Evolutionary conservation across 2,113 vertebrate genomes (phyloP), one percentile per base, ranked within the genome.

Genomic region (Ondatra zibethicus): DNA sequence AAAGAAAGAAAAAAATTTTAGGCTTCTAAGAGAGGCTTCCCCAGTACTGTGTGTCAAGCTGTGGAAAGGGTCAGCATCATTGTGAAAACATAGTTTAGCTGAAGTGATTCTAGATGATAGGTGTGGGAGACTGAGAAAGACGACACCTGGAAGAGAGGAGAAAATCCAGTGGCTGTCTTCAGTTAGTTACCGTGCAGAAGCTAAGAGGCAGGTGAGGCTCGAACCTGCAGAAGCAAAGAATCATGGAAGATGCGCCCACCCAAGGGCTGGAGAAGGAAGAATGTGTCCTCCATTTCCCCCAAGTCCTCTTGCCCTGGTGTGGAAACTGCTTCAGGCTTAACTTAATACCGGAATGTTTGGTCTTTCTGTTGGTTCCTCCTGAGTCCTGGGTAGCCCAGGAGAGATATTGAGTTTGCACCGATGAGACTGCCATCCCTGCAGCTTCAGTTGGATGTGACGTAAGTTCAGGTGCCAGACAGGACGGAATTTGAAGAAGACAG

Each of bases 1-100:
- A 66, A 33, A 31, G 12, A 31, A 33, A 66, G 10, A 19, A n/a
- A 23, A 19, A 70, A n/a, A 8, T 61, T 0, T 33, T 21, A 61
- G 14, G 9, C 25, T 10, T 47, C 19, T 13, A 19, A 39, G 10
- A 2, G 0, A 42, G 84, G 12, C 0, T 70, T 55, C 5, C 6
- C 8, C 1, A 27, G 31, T 0, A 0, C 2, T 0, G 2, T 4
- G 13, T 91, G 39, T 80, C 77, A 45, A 29, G 17, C 17, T 4
- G 10, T 27, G 17, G 5, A 1, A 12, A 92, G 23, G 31, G 33
- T 82, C n/a, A 47, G 33, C 14, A 2, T 55, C 33, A 36, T 39
- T 8, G 1, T 55, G 5, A 90, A 84, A 72, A 52, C 1, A 10
- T 73, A 9, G 29, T 65, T 5, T 61, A 33, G n/a, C 25, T 84